A percentile compares a stretch with the other conserved stretches of the same genome.
These are phyloP conservation scores for Larimichthys crocea DNA, from an alignment of 2,113 vertebrate genomes.

Conservation along the genomic window DNA sequence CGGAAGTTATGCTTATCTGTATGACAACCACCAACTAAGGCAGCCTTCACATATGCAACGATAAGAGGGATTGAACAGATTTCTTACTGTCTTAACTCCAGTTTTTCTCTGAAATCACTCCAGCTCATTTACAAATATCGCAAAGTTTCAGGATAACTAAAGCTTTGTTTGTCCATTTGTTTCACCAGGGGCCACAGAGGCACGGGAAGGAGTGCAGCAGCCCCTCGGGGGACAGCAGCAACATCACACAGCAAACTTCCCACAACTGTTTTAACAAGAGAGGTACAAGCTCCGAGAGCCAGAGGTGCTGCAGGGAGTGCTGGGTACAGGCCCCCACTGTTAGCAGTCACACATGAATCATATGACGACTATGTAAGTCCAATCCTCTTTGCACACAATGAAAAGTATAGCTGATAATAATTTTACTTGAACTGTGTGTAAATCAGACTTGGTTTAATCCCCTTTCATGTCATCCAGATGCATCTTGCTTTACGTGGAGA, in stretches of 20 bases:
- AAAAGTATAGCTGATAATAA: constrained; percentile 53
- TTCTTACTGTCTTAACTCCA: constrained; percentile 27
- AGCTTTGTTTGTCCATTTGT: constrained; percentile 36
- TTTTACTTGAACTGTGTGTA: constrained; percentile 57
- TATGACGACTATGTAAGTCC: constrained; percentile 98
- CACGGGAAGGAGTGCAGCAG: constrained; percentile 89
- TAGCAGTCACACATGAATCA: constrained; percentile 88
- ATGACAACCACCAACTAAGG: constrained; percentile 25
- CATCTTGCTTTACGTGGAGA: constrained; percentile 21
- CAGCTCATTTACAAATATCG: constrained; percentile 10
- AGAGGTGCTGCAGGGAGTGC: constrained; percentile 84
- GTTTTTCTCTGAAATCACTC: constrained; percentile 18
- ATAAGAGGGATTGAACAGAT: constrained; percentile 50
- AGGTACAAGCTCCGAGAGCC: constrained; percentile 85
- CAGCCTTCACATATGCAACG: constrained; percentile 25
- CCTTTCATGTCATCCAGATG: constrained; percentile 48
- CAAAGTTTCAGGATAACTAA: constrained; percentile 11
- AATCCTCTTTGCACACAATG: constrained; percentile 56
- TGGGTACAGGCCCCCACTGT: constrained; percentile 89
- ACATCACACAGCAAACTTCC: constrained; percentile 87
- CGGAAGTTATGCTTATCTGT: constrained; percentile 47
- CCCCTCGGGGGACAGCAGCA: constrained; percentile 87
- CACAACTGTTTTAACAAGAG: constrained; percentile 85
- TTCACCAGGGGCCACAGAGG: constrained; percentile 89
- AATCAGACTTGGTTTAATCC: constrained; percentile 60